Conservation (phyloP, 2,888 invertebrate genomes). For the Eucriotettix oculatus region DNA sequence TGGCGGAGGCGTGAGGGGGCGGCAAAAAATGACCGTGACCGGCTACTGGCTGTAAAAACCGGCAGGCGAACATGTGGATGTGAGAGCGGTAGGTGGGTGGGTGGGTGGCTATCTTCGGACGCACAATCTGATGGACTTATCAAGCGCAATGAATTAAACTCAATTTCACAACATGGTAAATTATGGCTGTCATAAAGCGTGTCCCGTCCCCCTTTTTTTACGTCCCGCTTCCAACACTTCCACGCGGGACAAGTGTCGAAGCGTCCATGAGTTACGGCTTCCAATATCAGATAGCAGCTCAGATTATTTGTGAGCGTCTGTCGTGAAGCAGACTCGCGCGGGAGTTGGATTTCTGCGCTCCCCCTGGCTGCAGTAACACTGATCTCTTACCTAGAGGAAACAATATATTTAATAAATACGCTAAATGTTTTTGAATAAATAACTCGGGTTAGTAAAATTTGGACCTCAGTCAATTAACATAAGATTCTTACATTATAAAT, state of each 20-base stretch:
- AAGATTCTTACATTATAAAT: no score
- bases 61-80: background rate
- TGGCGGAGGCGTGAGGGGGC: background rate
- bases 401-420: no score
- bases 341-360: no score
- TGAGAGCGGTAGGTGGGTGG: background rate
- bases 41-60: background rate
- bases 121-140: background rate
- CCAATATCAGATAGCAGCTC: background rate
- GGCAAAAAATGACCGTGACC: background rate
- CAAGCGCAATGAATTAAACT: background rate
- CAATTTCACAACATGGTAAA: background rate
- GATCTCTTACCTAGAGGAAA: no score
- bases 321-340: background rate
- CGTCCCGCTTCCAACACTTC: no score
- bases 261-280: background rate
- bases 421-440: no score
- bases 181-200: background rate
- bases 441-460: no score
- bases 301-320: background rate
- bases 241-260: background rate
- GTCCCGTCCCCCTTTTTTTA: no score
- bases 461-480: no score
- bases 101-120: background rate
- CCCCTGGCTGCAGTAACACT: no score